Percentiles rank a stretch among this genome's conserved stretches.
phyloP scores from a whole-genome alignment of 92 coral and sea anemone genomes.

The Epizoanthus fatuus region DNA sequence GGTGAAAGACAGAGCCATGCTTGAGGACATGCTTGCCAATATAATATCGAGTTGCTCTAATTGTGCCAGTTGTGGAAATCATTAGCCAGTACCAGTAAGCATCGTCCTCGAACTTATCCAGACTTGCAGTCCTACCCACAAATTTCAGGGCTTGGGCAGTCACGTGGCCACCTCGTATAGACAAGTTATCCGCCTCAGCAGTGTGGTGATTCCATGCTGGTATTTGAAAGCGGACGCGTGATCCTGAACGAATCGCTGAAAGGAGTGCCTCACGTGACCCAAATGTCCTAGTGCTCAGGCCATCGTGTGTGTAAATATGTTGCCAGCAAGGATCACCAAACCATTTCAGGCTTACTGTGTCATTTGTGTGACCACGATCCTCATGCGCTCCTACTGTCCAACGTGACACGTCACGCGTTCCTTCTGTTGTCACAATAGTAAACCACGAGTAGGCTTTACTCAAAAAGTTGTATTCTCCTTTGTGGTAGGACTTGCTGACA shows the following conservation, averaged over 20 bases:
- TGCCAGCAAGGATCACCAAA: constrained; percentile 82
- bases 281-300: too few species aligned
- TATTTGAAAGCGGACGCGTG: constrained; percentile 78
- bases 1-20: too few species aligned
- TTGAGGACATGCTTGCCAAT: too few species aligned
- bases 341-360: constrained; percentile 76
- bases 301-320: constrained; percentile 61
- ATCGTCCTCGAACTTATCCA: too few species aligned
- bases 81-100: too few species aligned
- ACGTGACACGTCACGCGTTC: constrained; percentile 68
- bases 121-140: constrained; percentile 25
- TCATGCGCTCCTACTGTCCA: constrained; percentile 74
- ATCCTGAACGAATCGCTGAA: constrained; percentile 61
- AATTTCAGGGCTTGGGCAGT: background rate
- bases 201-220: constrained; percentile 44
- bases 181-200: constrained; percentile 80
- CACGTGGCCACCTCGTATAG: constrained; percentile 39
- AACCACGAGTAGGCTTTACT: constrained; percentile 76
- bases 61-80: too few species aligned
- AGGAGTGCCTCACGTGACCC: constrained; percentile 28
- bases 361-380: constrained; percentile 71
- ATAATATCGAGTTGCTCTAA: too few species aligned
- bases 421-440: constrained; percentile 63
- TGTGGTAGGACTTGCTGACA: constrained; percentile 39
- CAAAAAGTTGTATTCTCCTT: constrained; percentile 32